Evolutionary conservation across 37 sponge, comb jelly and placozoan species (phyloP), one percentile per base, ranked within the genome.

Genomic region (Spongilla lacustris): DNA sequence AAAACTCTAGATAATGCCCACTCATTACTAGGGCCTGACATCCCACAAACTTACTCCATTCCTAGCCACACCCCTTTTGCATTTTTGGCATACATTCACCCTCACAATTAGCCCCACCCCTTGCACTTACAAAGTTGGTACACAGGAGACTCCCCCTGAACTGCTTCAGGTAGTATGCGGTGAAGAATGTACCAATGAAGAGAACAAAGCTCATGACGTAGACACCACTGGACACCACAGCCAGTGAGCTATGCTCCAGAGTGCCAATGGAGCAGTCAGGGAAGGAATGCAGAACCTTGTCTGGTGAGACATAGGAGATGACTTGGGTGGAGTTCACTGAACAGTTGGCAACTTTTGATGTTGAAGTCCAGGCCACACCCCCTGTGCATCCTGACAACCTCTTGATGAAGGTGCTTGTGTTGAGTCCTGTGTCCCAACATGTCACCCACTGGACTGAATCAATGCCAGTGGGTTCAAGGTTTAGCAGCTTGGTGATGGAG

Each of bases 171-270:
- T 83, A 90, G 58, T 58, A 75, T 0, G 89, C 91, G 30, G 91
- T 49, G 24, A 93, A 28, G 71, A 93, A 96, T 0, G 96, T 96
- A 0, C 96, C 96, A 74, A 88, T 69, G 49, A 91, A 89, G 49
- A 93, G 79, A 31, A 96, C 88, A 38, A 96, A 66, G 36, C 91
- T 85, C 84, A 90, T 88, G 68, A 96, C 73, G 50, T 92, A 93
- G 26, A 90, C 89, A 3, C 86, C 86, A 25, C 24, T 46, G 41
- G 86, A 85, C 21, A 81, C 66, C 28, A 21, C 32, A 14, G 82
- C 82, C 11, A 81, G 69, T 26, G 32, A 80, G 17, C 28, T 50
- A 28, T 82, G 66, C 33, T 37, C 78, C 34, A 71, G 41, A 9
- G 27, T 37, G 31, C n/a, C 77, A 21, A 23, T 50, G 69, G 81